Percentiles rank a stretch among this genome's conserved stretches.
phyloP scores from a whole-genome alignment of 2,797 vertebrate species.

The Enteromius afrohamiltoni region DNA sequence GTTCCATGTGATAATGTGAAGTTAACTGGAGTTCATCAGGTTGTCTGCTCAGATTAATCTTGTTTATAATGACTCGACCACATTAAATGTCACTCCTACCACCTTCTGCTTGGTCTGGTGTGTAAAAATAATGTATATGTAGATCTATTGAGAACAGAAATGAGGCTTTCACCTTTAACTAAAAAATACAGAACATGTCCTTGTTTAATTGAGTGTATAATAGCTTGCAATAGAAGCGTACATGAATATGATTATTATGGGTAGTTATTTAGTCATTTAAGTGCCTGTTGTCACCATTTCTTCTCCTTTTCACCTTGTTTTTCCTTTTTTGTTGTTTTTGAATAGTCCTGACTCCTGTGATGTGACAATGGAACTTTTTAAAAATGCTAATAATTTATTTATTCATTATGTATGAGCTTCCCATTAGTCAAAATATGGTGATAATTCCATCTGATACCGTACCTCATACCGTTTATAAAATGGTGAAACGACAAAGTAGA shows the following conservation, averaged over 20 bases:
- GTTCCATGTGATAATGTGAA: neutral
- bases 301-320: neutral
- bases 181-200: neutral
- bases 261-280: neutral
- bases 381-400: neutral
- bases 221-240: neutral
- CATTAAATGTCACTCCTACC: constrained; percentile 19
- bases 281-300: neutral
- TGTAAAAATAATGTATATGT: neutral
- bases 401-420: neutral
- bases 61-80: neutral
- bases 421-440: neutral
- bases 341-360: neutral
- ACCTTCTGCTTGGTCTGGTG: neutral
- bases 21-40: neutral
- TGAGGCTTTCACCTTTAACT: neutral
- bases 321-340: neutral
- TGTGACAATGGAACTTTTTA: neutral
- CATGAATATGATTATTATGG: neutral
- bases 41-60: neutral
- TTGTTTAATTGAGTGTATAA: neutral
- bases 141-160: neutral
- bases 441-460: neutral
- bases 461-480: neutral
- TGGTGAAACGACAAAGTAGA: neutral